Evolutionary conservation across 2,113 vertebrate species (phyloP).

Genomic region (Semnopithecus entellus): DNA sequence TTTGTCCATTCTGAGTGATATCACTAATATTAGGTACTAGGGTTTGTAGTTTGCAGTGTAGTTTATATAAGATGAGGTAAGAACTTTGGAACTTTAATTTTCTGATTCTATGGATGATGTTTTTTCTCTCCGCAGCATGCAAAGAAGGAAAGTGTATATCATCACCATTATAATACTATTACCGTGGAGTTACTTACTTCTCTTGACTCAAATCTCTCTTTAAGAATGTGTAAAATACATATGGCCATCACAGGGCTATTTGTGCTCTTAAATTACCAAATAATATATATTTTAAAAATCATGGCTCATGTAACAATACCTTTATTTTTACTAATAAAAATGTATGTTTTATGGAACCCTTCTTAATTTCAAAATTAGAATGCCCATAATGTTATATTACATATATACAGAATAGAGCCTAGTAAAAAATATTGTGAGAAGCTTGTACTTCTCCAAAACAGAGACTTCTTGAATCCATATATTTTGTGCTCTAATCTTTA

Average conservation of each 20-base stretch:
- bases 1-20: background rate
- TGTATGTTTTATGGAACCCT: background rate
- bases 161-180: background rate
- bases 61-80: background rate
- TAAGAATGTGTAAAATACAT: background rate
- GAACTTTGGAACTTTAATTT: background rate
- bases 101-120: background rate
- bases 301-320: background rate
- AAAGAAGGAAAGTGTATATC: background rate
- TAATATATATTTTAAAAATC: background rate
- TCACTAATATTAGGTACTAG: accelerated
- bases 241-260: background rate
- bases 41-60: background rate
- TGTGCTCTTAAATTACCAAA: background rate
- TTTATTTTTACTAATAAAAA: background rate
- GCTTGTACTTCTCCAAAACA: background rate
- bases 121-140: background rate
- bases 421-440: background rate
- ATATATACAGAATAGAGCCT: background rate
- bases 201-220: background rate
- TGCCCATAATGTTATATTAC: background rate
- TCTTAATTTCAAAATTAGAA: background rate
- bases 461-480: background rate
- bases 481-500: background rate
- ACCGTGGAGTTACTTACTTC: background rate